phyloP scores from a whole-genome alignment of 1,140 invertebrate species.

The Nasonia vitripennis region DNA sequence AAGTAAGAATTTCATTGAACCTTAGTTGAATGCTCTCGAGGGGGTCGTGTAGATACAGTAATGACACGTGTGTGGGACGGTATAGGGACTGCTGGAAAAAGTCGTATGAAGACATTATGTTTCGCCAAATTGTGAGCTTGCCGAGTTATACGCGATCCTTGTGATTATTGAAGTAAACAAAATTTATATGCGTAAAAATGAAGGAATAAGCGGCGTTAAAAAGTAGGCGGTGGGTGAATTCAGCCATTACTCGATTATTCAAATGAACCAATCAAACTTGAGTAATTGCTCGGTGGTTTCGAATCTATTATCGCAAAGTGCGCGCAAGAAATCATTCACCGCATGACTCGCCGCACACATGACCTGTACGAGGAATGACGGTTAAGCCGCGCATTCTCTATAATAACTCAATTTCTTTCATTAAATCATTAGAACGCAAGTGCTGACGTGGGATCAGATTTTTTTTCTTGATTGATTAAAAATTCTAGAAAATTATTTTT shows the following conservation, averaged over 20 bases:
- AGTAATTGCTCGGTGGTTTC: neutral
- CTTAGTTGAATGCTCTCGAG: neutral
- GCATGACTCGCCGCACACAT: neutral
- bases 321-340: neutral
- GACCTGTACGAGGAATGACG: neutral
- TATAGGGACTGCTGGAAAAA: neutral
- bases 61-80: neutral
- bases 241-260: neutral
- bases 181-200: too few relatives aligned
- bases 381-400: neutral
- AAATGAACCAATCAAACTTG: slow-evolving; percentile 9
- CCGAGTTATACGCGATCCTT: neutral
- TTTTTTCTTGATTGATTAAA: too few relatives aligned
- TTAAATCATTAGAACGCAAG: neutral
- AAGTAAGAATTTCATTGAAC: slow-evolving; percentile 13
- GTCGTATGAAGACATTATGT: slow-evolving; percentile 35
- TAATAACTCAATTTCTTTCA: slow-evolving; percentile 4
- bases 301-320: slow-evolving; percentile 8
- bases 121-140: neutral
- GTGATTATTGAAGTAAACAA: too few relatives aligned
- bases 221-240: neutral
- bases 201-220: neutral
- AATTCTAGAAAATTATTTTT: too few relatives aligned
- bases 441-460: too few relatives aligned
- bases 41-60: neutral